Conservation (phyloP, 2,113 vertebrate species). For the Dasyornis broadbenti region DNA sequence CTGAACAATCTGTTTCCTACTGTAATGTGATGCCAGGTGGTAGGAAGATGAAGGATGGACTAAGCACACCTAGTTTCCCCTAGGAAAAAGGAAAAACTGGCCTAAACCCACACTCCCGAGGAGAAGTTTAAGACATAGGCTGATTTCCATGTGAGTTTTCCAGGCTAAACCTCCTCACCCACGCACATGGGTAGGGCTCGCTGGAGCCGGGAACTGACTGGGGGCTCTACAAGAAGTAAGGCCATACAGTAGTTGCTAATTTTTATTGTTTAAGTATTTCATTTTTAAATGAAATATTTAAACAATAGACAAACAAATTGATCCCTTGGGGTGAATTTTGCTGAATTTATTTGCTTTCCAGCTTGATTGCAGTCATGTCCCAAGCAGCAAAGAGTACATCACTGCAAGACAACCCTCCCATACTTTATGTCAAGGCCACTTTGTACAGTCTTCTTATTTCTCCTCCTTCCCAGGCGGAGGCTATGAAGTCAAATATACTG, state of each 20-base stretch:
- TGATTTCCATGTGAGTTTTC: background rate
- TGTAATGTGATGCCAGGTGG: background rate
- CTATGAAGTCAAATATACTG: background rate
- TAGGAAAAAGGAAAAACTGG: background rate
- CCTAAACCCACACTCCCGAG: background rate
- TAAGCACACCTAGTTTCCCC: background rate
- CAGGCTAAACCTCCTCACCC: background rate
- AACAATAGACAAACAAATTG: background rate
- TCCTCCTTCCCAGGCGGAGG: background rate
- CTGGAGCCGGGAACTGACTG: accelerated
- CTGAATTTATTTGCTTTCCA: background rate
- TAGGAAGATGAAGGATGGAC: background rate
- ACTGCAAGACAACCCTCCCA: accelerated
- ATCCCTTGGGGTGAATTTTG: background rate
- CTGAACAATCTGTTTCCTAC: background rate
- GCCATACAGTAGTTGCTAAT: background rate
- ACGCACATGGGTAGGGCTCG: accelerated
- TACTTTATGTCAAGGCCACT: background rate
- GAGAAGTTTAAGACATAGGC: background rate
- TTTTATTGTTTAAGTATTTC: too few relatives aligned
- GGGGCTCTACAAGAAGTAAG: background rate
- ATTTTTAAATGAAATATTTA: background rate
- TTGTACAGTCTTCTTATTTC: background rate
- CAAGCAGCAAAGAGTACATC: background rate
- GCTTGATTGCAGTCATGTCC: accelerated